Percentiles rank a stretch among this genome's conserved stretches.
Conservation (phyloP, 1,140 invertebrate species). For the Idris sp. region DNA sequence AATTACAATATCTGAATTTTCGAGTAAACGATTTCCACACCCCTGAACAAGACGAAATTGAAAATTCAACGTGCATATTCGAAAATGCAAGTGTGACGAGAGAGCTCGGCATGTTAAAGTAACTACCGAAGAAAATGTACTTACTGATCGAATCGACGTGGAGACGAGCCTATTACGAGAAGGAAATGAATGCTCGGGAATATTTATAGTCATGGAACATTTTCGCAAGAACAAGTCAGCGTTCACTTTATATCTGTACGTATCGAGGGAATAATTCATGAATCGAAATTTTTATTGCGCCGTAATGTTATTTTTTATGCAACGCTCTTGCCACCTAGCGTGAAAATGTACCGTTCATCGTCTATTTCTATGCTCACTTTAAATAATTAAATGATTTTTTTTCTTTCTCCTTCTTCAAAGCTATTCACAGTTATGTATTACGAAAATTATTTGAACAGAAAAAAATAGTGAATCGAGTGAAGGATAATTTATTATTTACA, state of each 20-base stretch:
- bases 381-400: slow-evolving; percentile 27
- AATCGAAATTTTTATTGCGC: slow-evolving; percentile 52
- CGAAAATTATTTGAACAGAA: no score
- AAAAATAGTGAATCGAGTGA: no score
- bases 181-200: slow-evolving; percentile 67
- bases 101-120: slow-evolving; percentile 50
- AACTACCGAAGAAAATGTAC: slow-evolving; percentile 61
- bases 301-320: slow-evolving; percentile 47
- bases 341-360: slow-evolving; percentile 6
- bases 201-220: slow-evolving; percentile 64
- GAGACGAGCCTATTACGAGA: slow-evolving; percentile 63
- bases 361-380: slow-evolving; percentile 19
- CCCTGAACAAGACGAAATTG: slow-evolving; percentile 36
- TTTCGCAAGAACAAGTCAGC: slow-evolving; percentile 43
- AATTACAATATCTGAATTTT: slow-evolving; percentile 35
- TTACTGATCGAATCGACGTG: slow-evolving; percentile 60
- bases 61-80: slow-evolving; percentile 59
- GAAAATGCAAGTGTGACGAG: slow-evolving; percentile 60
- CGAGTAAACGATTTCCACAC: slow-evolving; percentile 34
- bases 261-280: slow-evolving; percentile 46
- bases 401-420: no score
- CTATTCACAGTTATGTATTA: no score
- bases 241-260: slow-evolving; percentile 38
- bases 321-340: slow-evolving; percentile 5
- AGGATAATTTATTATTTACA: no score